Evolutionary conservation across 2,888 invertebrate species (phyloP).

Genomic region (Cephus pygmeus): DNA sequence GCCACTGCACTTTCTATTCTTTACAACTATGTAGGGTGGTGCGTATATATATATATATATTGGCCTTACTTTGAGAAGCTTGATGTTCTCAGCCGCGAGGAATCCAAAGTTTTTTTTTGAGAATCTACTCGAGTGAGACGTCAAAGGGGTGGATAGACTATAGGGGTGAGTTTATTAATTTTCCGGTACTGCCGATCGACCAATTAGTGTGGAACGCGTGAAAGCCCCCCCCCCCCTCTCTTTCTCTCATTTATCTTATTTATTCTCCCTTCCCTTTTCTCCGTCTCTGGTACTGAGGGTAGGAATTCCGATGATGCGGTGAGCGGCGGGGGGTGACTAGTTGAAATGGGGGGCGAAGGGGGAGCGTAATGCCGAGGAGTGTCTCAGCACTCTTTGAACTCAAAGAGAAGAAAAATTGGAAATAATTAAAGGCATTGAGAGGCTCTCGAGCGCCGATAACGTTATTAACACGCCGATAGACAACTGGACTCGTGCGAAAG

Average conservation of each 20-base stretch:
- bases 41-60: no score
- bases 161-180: no score
- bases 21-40: no score
- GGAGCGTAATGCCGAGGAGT: conserved; percentile 22
- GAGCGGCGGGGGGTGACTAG: background rate
- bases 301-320: background rate
- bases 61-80: no score
- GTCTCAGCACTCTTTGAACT: conserved; percentile 31
- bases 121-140: no score
- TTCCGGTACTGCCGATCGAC: no score
- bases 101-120: no score
- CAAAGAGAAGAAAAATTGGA: conserved; percentile 42
- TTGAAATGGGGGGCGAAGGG: conserved; percentile 3
- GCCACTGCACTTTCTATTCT: no score
- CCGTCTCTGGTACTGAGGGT: background rate
- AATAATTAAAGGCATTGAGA: conserved; percentile 60
- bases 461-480: conserved; percentile 43
- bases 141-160: no score
- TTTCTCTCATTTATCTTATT: conserved; percentile 16
- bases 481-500: conserved; percentile 14
- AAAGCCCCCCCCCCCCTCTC: no score
- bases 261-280: conserved; percentile 25
- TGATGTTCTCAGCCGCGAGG: no score
- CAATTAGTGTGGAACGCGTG: no score
- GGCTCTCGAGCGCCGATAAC: conserved; percentile 51